Base-by-base conservation (phyloP, 2,113 vertebrate genomes). In the Otolemur garnettii region DNA sequence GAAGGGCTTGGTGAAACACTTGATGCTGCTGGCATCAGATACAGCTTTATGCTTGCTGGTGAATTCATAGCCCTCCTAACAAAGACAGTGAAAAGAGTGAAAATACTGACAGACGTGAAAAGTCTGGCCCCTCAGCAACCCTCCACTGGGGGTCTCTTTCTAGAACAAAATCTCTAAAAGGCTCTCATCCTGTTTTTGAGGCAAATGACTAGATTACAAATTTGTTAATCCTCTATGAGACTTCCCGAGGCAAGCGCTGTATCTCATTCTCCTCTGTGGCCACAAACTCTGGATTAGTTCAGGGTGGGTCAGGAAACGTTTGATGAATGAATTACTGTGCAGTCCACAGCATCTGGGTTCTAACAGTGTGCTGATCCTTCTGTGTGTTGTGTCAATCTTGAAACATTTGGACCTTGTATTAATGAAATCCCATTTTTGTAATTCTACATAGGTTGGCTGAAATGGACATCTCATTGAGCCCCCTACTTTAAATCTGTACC, bases 41-140 rank as follows among this genome's bases (percentile, higher is more conserved):
- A 50, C 35, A 84, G 59, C 72, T 93, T 92, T 57, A 83, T 30
- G 57, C 38, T 33, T 77, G 24, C 42, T 30, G 62, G 33, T 57
- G 62, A 78, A 62, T 72, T 59, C 42, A 11, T 55, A 53, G 9
- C 4, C 53, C 17, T 66, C 45, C 30, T 79, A 83, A 81, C 35
- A 93, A 94, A 89, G 19, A 91, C 5, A 12, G 7, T 62, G 28
- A 92, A 64, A 93, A 87, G 60, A 82, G 42, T 64, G 69, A 66
- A 78, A 96, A 92, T 28, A 83, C 11, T 64, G 69, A 84, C 4
- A 68, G 17, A 85, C 13, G 55, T 30, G 55, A 92, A 90, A 92
- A 64, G 35, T 75, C 30, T 84, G 45, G 33, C 7, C 42, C 45
- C 59, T 42, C 50, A 57, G 82, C 12, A 92, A 84, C 83, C 77